A percentile compares a stretch with the other conserved stretches of the same genome.
phyloP scores from a whole-genome alignment of 1,140 invertebrate genomes.

The Musca domestica region DNA sequence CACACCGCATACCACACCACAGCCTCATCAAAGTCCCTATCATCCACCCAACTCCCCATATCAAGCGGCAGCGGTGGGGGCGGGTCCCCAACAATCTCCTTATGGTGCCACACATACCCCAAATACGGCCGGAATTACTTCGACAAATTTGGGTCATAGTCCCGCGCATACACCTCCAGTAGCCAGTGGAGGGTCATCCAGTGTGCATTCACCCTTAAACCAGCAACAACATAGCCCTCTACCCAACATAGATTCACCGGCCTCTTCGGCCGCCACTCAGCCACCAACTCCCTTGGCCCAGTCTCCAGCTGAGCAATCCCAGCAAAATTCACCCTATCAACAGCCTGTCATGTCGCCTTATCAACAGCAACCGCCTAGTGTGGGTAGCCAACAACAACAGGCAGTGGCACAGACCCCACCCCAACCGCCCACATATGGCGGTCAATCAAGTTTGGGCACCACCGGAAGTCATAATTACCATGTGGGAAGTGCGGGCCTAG shows the following conservation, averaged over 20 bases:
- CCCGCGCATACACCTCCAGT: slow-evolving; percentile 29
- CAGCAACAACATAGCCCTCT: slow-evolving; percentile 45
- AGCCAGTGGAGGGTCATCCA: slow-evolving; percentile 30
- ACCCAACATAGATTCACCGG: slow-evolving; percentile 42
- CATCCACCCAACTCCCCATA: slow-evolving; percentile 55
- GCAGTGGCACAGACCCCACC: slow-evolving; percentile 29
- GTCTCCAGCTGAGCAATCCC: slow-evolving; percentile 47
- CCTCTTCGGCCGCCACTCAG: slow-evolving; percentile 46
- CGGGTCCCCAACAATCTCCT: slow-evolving; percentile 34
- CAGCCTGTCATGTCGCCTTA: slow-evolving; percentile 28
- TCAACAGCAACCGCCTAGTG: slow-evolving; percentile 18
- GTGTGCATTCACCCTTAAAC: slow-evolving; percentile 38
- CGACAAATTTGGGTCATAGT: not conserved
- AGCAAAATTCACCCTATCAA: slow-evolving; percentile 44
- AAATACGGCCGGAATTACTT: slow-evolving; percentile 24
- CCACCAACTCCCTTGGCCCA: slow-evolving; percentile 43
- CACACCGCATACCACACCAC: slow-evolving; percentile 37
- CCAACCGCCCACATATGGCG: slow-evolving; percentile 24
- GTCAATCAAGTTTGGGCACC: not conserved
- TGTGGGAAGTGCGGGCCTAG: too few relatives aligned
- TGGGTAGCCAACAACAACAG: slow-evolving; percentile 4
- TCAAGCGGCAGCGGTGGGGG: slow-evolving; percentile 34
- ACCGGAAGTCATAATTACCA: not conserved
- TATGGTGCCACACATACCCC: slow-evolving; percentile 37
- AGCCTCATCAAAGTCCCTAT: slow-evolving; percentile 49